phyloP scores from a whole-genome alignment of 1,140 invertebrate genomes.

The Lordiphosa clarofinis region DNA sequence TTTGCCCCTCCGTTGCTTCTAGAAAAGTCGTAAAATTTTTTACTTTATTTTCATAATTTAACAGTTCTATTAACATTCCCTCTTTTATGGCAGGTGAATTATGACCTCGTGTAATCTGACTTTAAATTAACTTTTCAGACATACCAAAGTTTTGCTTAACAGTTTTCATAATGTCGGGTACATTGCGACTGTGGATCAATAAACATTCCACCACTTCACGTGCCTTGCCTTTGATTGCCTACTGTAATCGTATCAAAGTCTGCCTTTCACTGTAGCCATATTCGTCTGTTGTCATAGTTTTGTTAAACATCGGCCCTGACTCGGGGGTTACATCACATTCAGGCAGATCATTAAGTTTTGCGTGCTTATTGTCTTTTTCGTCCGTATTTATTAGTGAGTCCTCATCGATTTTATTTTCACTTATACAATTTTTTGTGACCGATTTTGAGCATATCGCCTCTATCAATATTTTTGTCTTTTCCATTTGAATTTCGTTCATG shows the following conservation, averaged over 20 bases:
- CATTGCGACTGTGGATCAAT: background rate
- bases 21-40: conserved; percentile 65
- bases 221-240: background rate
- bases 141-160: background rate
- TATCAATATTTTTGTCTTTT: too few species aligned
- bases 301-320: background rate
- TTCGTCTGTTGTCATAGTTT: background rate
- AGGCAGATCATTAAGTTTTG: too few species aligned
- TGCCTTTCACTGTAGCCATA: background rate
- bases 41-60: background rate
- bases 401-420: too few species aligned
- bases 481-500: too few species aligned
- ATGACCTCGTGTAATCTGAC: background rate
- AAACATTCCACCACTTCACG: background rate
- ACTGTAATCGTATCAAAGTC: background rate
- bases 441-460: too few species aligned
- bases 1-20: too few species aligned
- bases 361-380: too few species aligned
- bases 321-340: background rate
- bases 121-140: background rate
- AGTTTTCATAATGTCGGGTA: background rate
- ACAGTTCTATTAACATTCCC: background rate
- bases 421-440: too few species aligned
- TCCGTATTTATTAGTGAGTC: too few species aligned
- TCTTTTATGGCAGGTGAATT: background rate